Evolutionary conservation across 2,113 vertebrate species (phyloP).

Genomic region (Poecilia latipinna): DNA sequence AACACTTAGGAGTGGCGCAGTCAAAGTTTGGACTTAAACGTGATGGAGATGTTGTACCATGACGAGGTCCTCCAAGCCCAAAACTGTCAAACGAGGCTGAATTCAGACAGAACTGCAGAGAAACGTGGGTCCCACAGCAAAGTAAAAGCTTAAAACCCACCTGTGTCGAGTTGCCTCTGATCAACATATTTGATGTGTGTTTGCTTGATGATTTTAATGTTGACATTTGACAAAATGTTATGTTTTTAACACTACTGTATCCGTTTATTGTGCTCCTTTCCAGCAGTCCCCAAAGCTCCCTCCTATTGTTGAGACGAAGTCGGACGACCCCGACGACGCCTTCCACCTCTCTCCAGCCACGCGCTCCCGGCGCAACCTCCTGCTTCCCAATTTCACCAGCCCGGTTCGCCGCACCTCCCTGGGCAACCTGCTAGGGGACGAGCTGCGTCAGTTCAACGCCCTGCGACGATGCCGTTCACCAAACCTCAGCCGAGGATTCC

Average conservation of each 20-base stretch:
- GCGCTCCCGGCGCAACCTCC: constrained; percentile 80
- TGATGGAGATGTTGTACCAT: no score
- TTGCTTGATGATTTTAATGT: no score
- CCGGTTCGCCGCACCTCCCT: constrained; percentile 83
- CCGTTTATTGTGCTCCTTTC: neutral
- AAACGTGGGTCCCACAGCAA: no score
- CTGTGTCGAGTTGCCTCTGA: no score
- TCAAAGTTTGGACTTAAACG: no score
- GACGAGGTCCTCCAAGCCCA: no score
- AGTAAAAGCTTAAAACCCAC: no score
- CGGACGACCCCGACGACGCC: constrained; percentile 74
- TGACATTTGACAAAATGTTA: neutral
- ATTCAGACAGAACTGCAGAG: no score
- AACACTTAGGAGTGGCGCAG: no score
- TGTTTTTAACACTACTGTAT: neutral
- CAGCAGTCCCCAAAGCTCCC: constrained; percentile 82
- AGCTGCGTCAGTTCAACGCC: constrained; percentile 86
- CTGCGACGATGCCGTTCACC: constrained; percentile 85
- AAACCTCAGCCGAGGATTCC: constrained; percentile 74
- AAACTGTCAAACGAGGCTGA: no score
- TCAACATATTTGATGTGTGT: no score
- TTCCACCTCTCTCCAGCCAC: constrained; percentile 79
- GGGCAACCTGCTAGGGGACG: constrained; percentile 89
- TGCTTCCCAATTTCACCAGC: constrained; percentile 86
- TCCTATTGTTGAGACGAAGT: constrained; percentile 83